These are phyloP conservation scores for Knipowitschia caucasica DNA, from an alignment of 2,797 vertebrate species.

Conservation along the genomic window DNA sequence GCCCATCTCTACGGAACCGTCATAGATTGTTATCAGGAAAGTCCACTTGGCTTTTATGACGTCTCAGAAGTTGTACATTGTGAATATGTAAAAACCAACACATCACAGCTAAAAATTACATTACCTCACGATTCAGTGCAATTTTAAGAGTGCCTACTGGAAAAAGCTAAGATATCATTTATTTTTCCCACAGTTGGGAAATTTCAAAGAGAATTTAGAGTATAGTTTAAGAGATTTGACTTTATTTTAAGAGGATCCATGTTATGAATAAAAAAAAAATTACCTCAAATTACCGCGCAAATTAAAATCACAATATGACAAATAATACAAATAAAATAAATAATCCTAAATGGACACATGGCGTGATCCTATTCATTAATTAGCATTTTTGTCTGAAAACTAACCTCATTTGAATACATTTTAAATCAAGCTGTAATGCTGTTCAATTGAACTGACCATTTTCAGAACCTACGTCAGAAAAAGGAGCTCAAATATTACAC, in stretches of 20 bases:
- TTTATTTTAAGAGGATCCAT: no score
- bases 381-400: neutral
- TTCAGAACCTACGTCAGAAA: conserved; percentile 38
- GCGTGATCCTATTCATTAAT: no score
- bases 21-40: neutral
- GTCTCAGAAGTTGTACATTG: neutral
- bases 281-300: no score
- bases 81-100: neutral
- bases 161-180: no score
- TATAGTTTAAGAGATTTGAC: no score
- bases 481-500: conserved; percentile 62
- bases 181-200: no score
- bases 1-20: neutral
- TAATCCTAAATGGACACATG: no score
- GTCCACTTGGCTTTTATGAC: neutral
- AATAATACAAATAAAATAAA: no score
- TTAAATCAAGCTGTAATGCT: conserved; percentile 13
- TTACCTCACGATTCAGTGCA: neutral
- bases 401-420: neutral
- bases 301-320: no score
- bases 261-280: no score
- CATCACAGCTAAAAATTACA: neutral
- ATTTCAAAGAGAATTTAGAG: no score
- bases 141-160: conserved; percentile 15
- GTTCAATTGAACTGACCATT: conserved; percentile 23